phyloP scores from a whole-genome alignment of 2,888 invertebrate species.

The Drosophila mercatorum region DNA sequence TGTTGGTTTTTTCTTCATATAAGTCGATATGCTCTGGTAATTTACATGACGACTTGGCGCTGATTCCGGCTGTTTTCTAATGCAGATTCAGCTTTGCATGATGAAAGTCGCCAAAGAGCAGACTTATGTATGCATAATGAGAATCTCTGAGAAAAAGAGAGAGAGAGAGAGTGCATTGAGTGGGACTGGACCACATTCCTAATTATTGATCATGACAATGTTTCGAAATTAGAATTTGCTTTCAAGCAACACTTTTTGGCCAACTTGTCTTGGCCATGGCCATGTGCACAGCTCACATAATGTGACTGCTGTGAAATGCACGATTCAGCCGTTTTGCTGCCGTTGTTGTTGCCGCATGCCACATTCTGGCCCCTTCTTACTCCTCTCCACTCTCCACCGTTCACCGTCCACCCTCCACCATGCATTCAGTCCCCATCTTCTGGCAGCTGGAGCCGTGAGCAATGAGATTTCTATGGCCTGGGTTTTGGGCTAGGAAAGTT shows the following conservation, averaged over 20 bases:
- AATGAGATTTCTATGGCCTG: constrained; percentile 57
- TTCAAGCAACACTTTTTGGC: constrained; percentile 36
- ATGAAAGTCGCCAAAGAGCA: constrained; percentile 9
- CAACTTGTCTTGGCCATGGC: constrained; percentile 34
- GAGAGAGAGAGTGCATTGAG: neutral
- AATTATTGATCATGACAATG: constrained; percentile 52
- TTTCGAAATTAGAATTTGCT: constrained; percentile 37
- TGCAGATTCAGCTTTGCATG: constrained; percentile 12
- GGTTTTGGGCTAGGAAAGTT: constrained; percentile 60
- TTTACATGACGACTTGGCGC: constrained; percentile 46
- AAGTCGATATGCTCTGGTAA: constrained; percentile 20
- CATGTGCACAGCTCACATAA: constrained; percentile 47
- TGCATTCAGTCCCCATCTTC: neutral
- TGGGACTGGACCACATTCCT: constrained; percentile 13
- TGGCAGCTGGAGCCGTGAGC: constrained; percentile 45
- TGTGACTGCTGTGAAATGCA: constrained; percentile 77
- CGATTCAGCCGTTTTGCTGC: constrained; percentile 68
- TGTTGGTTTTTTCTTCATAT: neutral
- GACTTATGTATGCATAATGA: constrained; percentile 32
- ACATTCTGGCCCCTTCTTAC: too few relatives aligned
- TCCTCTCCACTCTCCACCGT: too few relatives aligned
- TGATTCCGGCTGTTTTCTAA: constrained; percentile 30
- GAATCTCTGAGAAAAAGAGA: neutral
- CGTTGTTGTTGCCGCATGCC: constrained; percentile 17
- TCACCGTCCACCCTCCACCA: too few relatives aligned